These are phyloP conservation scores for Allobates femoralis DNA, from an alignment of 2,797 vertebrate species.

Conservation along the genomic window DNA sequence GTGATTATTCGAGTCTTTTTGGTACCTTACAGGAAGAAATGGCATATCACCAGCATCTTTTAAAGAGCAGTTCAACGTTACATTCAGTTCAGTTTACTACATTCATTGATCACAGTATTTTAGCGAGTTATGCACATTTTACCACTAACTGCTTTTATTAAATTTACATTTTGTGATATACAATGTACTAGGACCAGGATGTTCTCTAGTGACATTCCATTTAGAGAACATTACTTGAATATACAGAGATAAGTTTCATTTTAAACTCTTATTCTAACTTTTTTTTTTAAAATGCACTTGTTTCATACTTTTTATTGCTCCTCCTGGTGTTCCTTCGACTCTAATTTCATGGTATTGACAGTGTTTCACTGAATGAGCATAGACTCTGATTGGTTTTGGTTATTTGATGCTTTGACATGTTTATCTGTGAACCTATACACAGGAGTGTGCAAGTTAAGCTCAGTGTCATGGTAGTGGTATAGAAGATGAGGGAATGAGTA, in stretches of 20 bases:
- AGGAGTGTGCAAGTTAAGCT: no score
- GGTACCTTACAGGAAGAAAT: slow-evolving; percentile 28
- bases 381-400: no score
- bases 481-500: no score
- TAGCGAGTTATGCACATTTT: slow-evolving; percentile 11
- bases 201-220: background rate
- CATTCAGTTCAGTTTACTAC: slow-evolving; percentile 16
- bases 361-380: no score
- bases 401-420: no score
- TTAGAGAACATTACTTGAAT: background rate
- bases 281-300: background rate
- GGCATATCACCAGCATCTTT: slow-evolving; percentile 19
- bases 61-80: slow-evolving; percentile 15
- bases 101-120: slow-evolving; percentile 17
- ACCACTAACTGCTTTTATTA: slow-evolving; percentile 1
- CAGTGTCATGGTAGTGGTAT: no score
- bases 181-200: no score
- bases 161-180: slow-evolving; percentile 23
- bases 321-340: no score
- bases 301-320: background rate
- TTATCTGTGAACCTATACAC: no score
- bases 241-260: background rate
- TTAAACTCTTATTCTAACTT: background rate
- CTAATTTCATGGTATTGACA: background rate
- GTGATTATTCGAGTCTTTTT: slow-evolving; percentile 12